phyloP scores from a whole-genome alignment of 1,140 invertebrate genomes.

The Drosophila lacteicornis region DNA sequence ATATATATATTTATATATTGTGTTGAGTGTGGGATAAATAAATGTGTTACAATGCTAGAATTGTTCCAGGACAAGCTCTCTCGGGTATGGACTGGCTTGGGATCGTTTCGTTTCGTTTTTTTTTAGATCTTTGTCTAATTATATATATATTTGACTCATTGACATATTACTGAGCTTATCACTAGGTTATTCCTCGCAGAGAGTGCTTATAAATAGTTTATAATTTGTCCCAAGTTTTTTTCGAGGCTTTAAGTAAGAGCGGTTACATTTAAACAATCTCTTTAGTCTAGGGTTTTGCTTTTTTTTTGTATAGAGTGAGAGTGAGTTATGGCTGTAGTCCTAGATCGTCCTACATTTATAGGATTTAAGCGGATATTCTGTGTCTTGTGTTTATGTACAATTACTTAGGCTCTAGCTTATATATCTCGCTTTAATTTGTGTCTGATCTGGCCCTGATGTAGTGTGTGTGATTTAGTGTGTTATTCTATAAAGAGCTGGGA shows the following conservation, averaged over 20 bases:
- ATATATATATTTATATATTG: constrained; percentile 1
- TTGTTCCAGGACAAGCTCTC: constrained; percentile 24
- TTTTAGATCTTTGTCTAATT: constrained; percentile 14
- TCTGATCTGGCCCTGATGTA: constrained; percentile 20
- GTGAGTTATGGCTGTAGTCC: constrained; percentile 32
- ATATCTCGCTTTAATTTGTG: neutral
- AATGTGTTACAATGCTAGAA: neutral
- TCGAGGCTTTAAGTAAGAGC: constrained; percentile 15
- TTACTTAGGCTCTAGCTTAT: constrained; percentile 24
- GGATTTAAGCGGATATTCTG: constrained; percentile 11
- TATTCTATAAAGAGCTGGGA: neutral
- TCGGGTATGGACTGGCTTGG: constrained; percentile 11
- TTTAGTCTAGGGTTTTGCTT: constrained; percentile 20
- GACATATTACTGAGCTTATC: constrained; percentile 23
- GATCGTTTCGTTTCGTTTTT: neutral
- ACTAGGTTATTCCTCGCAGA: constrained; percentile 4
- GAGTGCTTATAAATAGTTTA: neutral
- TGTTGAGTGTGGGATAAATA: constrained; percentile 11
- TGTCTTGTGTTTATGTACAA: constrained; percentile 30
- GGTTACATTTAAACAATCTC: constrained; percentile 35
- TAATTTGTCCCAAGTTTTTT: neutral
- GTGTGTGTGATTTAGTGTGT: neutral
- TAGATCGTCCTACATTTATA: constrained; percentile 5
- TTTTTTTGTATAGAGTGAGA: neutral
- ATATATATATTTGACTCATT: constrained; percentile 27